Conservation (phyloP, 2,113 vertebrate genomes). For the Abramis brama region DNA sequence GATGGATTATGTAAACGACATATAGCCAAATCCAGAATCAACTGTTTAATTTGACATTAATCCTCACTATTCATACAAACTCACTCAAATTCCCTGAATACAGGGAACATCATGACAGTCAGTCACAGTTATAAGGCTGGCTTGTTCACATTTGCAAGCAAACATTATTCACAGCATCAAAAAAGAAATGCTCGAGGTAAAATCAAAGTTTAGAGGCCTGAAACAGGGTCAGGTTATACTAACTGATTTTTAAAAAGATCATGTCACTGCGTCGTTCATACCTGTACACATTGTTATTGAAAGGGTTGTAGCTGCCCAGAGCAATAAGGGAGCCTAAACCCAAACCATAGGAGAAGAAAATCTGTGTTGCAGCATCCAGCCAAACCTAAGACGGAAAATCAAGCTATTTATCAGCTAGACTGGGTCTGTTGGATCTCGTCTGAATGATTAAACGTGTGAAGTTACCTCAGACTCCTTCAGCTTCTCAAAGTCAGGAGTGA, state of each 20-base stretch:
- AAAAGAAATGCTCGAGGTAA: not conserved
- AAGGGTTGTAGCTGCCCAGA: constrained; percentile 96
- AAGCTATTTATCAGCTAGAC: constrained; percentile 4
- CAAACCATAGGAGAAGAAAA: constrained; percentile 98
- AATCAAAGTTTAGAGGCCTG: not conserved
- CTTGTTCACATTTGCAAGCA: not conserved
- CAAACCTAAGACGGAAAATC: constrained; percentile 84
- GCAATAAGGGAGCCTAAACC: constrained; percentile 96
- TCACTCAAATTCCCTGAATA: too few species aligned
- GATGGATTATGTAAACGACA: constrained; percentile 28
- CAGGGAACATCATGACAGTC: constrained; percentile 19
- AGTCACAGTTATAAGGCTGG: not conserved
- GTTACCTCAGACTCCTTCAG: constrained; percentile 96
- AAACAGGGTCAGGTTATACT: not conserved
- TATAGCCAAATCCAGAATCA: constrained; percentile 4
- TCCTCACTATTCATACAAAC: not conserved
- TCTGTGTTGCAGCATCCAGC: constrained; percentile 98
- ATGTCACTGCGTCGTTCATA: constrained; percentile 57
- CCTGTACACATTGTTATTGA: constrained; percentile 99
- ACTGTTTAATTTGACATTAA: constrained; percentile 35
- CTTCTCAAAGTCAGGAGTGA: constrained; percentile 95
- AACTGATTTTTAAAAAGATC: not conserved
- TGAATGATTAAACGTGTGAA: not conserved
- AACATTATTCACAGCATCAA: not conserved
- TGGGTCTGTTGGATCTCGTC: not conserved